phyloP scores from a whole-genome alignment of 1,140 invertebrate species.

The Euura saliciscinereae region DNA sequence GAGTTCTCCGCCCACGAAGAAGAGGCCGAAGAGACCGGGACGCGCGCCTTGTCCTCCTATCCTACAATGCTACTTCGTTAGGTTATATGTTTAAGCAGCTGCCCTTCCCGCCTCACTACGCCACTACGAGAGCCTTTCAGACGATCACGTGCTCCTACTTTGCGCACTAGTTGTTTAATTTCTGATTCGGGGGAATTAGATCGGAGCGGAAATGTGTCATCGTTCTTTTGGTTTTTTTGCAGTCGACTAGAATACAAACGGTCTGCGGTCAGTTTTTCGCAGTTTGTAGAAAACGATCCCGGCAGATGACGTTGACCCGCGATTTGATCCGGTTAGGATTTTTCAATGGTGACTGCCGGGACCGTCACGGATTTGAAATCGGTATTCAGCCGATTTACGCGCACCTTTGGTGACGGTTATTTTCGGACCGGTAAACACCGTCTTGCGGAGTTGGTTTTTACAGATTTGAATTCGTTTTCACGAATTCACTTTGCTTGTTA shows the following conservation, averaged over 20 bases:
- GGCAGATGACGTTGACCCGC: conserved; percentile 33
- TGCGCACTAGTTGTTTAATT: no score
- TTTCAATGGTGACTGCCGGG: conserved; percentile 31
- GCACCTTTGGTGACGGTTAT: conserved; percentile 44
- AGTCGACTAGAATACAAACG: background rate
- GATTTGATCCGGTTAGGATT: conserved; percentile 41
- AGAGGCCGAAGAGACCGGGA: conserved; percentile 26
- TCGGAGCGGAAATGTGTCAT: no score
- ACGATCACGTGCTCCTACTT: no score
- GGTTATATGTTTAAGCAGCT: conserved; percentile 22
- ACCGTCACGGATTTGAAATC: conserved; percentile 39
- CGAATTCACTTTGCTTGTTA: conserved; percentile 31
- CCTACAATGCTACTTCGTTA: conserved; percentile 57
- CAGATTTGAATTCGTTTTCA: conserved; percentile 20
- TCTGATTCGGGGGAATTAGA: no score
- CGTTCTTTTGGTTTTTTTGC: background rate
- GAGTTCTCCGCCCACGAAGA: conserved; percentile 54
- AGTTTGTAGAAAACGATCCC: background rate
- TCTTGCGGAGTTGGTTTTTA: conserved; percentile 8
- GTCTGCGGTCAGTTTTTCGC: background rate
- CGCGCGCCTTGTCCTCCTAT: conserved; percentile 1
- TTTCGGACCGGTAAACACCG: conserved; percentile 25
- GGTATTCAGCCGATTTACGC: conserved; percentile 41
- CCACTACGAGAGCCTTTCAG: background rate
- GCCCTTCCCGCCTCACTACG: background rate